A percentile compares a stretch with the other conserved stretches of the same genome.
Conservation (phyloP, 2,113 vertebrate genomes). For the Salvelinus sp. region DNA sequence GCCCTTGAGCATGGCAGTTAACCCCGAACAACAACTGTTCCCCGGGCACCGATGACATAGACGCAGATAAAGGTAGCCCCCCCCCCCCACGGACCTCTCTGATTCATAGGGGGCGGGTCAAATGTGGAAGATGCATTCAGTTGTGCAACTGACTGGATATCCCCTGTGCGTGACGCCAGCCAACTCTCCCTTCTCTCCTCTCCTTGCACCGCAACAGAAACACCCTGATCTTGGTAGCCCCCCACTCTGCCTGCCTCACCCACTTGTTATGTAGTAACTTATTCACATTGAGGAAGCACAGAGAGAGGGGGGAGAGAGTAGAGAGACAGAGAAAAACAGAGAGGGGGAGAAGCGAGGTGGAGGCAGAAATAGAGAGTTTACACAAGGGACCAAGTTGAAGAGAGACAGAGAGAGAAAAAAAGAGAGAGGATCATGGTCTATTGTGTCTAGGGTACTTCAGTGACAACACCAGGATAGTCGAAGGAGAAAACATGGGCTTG, state of each 20-base stretch:
- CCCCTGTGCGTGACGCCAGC: constrained; percentile 59
- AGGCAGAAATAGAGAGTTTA: constrained; percentile 17
- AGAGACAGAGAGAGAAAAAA: constrained; percentile 3
- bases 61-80: too few species aligned
- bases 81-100: too few species aligned
- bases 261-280: constrained; percentile 64
- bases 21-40: too few species aligned
- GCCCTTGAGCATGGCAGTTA: too few species aligned
- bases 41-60: too few species aligned
- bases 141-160: not conserved
- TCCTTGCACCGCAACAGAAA: constrained; percentile 37
- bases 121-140: too few species aligned
- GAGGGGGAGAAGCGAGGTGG: not conserved
- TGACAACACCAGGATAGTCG: constrained; percentile 35
- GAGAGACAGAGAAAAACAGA: constrained; percentile 14
- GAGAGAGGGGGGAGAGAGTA: constrained; percentile 13
- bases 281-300: constrained; percentile 56
- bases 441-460: constrained; percentile 55
- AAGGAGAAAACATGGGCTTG: constrained; percentile 43
- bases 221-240: constrained; percentile 61
- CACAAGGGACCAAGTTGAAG: constrained; percentile 60
- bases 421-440: constrained; percentile 31
- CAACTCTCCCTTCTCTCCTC: constrained; percentile 46
- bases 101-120: too few species aligned
- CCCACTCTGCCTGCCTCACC: constrained; percentile 35